These are phyloP conservation scores for Phalacrocorax carbo DNA, from an alignment of 2,113 vertebrate genomes.

Conservation along the genomic window DNA sequence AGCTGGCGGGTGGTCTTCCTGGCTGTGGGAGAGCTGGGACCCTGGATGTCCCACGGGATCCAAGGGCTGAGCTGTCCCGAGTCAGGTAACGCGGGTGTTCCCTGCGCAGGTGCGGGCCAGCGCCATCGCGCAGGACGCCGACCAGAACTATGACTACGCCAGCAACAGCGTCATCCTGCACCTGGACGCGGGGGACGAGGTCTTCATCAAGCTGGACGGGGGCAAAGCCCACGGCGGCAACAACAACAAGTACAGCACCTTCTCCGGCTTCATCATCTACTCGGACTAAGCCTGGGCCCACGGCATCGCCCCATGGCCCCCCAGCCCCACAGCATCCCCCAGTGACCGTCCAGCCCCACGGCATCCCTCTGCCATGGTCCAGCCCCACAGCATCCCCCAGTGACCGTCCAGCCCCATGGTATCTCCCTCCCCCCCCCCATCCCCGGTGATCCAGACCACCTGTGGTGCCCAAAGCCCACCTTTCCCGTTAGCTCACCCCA, in stretches of 20 bases:
- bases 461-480: background rate
- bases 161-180: constrained; percentile 98
- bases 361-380: background rate
- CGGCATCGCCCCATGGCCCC: background rate
- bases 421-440: too few species aligned
- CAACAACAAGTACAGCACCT: constrained; percentile 99
- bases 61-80: background rate
- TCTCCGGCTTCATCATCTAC: constrained; percentile 98
- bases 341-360: background rate
- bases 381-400: background rate
- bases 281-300: constrained; percentile 82
- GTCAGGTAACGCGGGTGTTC: background rate
- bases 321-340: background rate
- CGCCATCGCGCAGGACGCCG: constrained; percentile 94
- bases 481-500: background rate
- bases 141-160: constrained; percentile 98
- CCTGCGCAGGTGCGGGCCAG: constrained; percentile 91
- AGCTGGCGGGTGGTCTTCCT: background rate
- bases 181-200: constrained; percentile 93
- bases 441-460: background rate
- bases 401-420: background rate
- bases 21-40: background rate
- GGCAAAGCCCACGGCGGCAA: constrained; percentile 97
- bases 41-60: background rate
- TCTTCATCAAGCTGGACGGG: constrained; percentile 96